Evolutionary conservation across 2,888 invertebrate genomes (phyloP).

Genomic region (Flabesymbios commensalis): DNA sequence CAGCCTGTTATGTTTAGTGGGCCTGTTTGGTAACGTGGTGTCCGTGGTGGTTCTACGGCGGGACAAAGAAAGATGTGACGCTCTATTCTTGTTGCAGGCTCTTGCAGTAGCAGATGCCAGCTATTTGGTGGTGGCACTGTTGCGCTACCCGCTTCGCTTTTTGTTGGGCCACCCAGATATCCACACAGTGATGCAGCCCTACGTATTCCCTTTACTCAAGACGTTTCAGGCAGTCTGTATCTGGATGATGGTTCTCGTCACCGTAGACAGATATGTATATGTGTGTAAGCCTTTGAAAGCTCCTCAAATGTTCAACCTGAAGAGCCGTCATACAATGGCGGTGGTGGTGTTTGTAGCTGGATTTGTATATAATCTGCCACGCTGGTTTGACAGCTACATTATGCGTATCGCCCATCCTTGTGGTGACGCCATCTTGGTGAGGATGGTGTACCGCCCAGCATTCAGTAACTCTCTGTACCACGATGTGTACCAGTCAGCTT

Average conservation of each 20-base stretch:
- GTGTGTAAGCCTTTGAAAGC: conserved; percentile 30
- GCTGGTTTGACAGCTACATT: conserved; percentile 29
- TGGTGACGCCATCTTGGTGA: not conserved
- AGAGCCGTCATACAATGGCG: conserved; percentile 13
- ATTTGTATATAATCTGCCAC: conserved; percentile 28
- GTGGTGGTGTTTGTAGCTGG: conserved; percentile 20
- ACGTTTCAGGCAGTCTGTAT: conserved; percentile 33
- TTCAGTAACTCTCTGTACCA: conserved; percentile 24
- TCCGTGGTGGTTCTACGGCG: conserved; percentile 25
- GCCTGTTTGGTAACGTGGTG: conserved; percentile 25
- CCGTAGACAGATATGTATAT: conserved; percentile 32
- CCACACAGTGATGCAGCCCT: conserved; percentile 22
- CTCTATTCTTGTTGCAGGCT: conserved; percentile 26
- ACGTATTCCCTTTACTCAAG: conserved; percentile 29
- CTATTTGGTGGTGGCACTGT: conserved; percentile 25
- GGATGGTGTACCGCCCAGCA: conserved; percentile 18
- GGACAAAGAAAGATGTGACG: conserved; percentile 27
- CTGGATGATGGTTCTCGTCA: conserved; percentile 35
- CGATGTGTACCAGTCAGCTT: conserved; percentile 26
- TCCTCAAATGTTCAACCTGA: conserved; percentile 19
- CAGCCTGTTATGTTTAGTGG: conserved; percentile 20
- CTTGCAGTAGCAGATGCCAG: conserved; percentile 29
- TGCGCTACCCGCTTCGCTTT: conserved; percentile 32
- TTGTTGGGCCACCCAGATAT: conserved; percentile 6
- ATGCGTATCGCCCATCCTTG: conserved; percentile 9